These are phyloP conservation scores for Mesopsocus fuscifrons DNA, from an alignment of 2,888 invertebrate genomes.

Conservation along the genomic window DNA sequence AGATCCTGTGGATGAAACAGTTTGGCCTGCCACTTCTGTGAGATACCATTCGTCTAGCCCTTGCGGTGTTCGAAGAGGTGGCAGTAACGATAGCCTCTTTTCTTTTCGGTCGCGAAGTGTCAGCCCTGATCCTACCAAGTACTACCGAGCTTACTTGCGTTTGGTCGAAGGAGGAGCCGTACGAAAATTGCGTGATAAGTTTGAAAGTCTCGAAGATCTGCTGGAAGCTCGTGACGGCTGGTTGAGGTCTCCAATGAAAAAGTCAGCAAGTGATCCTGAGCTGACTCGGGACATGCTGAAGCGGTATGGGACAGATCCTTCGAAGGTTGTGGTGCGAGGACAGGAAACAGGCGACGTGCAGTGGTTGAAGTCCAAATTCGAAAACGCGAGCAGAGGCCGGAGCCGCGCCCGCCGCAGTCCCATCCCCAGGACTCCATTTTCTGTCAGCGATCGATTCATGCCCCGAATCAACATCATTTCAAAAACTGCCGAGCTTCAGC, in stretches of 20 bases:
- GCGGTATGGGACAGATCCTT: constrained; percentile 26
- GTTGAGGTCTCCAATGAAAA: constrained; percentile 25
- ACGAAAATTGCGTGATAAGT: constrained; percentile 52
- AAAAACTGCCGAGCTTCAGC: constrained; percentile 50
- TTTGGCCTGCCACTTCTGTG: constrained; percentile 19
- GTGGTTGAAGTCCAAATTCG: constrained; percentile 39
- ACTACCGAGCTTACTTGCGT: constrained; percentile 46
- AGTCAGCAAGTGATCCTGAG: constrained; percentile 64
- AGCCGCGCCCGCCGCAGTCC: constrained; percentile 35
- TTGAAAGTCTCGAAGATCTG: constrained; percentile 45
- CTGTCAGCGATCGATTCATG: constrained; percentile 55
- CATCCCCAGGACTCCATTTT: constrained; percentile 39
- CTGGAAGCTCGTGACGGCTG: constrained; percentile 20
- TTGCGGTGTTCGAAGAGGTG: neutral
- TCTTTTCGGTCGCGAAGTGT: constrained; percentile 40
- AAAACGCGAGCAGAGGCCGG: constrained; percentile 31
- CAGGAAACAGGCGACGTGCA: constrained; percentile 38
- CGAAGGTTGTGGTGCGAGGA: constrained; percentile 27
- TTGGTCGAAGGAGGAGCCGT: constrained; percentile 61
- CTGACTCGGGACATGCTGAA: constrained; percentile 38
- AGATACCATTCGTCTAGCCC: constrained; percentile 2
- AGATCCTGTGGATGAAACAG: too few species aligned
- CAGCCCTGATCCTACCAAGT: constrained; percentile 53
- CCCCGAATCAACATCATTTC: constrained; percentile 82
- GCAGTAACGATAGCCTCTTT: constrained; percentile 14